Evolutionary conservation across 2,113 vertebrate genomes (phyloP), one percentile per base, ranked within the genome.

Genomic region (Anguilla rostrata): DNA sequence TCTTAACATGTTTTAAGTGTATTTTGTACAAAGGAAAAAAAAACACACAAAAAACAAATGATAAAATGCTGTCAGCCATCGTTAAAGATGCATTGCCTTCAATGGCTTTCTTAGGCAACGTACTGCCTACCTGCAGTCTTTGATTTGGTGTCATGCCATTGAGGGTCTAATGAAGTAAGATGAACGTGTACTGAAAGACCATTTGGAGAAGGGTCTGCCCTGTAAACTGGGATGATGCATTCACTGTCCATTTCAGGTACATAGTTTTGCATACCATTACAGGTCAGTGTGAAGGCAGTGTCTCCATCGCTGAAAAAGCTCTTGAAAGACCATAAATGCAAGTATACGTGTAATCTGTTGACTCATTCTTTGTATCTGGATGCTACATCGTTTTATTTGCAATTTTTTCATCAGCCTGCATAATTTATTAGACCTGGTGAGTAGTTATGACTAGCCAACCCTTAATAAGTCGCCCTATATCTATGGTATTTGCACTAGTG

Each of bases 401-500:
- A 49, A 39, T 60, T 22, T 57, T 79, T 41, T 29, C 11, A 83
- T 60, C 84, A 20, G 49, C 46, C 84, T 43, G 84, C 84, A 85
- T 3, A 11, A 49, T 20, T 29, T 60, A 71, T 15, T 26, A 34
- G 85, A 34, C 7, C 11, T 18, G 34, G 20, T 39, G 29, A 39
- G 2, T 43, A 16, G 41, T 92, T 91, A 92, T 90, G 92, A 94
- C 93, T 89, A 93, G 91, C 92, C 91, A 93, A 94, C 92, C 93
- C 94, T 94, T 94, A 75, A 93, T 92, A 94, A 94, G 94, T 93
- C 94, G 93, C 93, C 92, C 87, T 91, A 92, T 90, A 94, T 94
- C 94, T 93, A 94, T 93, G 93, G 91, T 93, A 92, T 94, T 95
- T 95, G 94, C 94, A 95, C 94, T 95, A 95, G 90, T 90, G 87